These are phyloP conservation scores for Zeuzera pyrina DNA, from an alignment of 2,888 invertebrate genomes.

Conservation along the genomic window DNA sequence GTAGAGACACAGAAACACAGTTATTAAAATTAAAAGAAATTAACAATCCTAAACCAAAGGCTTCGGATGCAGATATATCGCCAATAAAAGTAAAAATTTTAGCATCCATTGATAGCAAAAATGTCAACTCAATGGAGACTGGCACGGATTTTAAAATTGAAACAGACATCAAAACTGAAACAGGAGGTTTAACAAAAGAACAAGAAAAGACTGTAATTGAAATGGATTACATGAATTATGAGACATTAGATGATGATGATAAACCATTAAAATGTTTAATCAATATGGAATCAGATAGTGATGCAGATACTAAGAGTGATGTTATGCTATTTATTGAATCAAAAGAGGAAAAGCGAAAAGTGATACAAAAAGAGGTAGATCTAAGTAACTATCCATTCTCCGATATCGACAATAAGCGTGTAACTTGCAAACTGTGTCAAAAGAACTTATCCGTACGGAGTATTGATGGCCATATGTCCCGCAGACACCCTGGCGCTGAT, in stretches of 20 bases:
- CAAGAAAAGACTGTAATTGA: constrained; percentile 2
- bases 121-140: too few relatives aligned
- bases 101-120: constrained; percentile 5
- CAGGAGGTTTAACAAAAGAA: constrained; percentile 1
- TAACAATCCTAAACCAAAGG: constrained; percentile 1
- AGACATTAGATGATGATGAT: constrained; percentile 1
- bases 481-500: constrained; percentile 36
- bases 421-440: constrained; percentile 34
- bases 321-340: too few relatives aligned
- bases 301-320: background rate
- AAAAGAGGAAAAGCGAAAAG: constrained; percentile 11
- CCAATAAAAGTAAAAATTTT: constrained; percentile 1
- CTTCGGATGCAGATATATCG: background rate
- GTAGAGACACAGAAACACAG: constrained; percentile 23
- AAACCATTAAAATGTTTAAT: constrained; percentile 2
- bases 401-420: constrained; percentile 20
- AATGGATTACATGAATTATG: background rate
- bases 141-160: constrained; percentile 3
- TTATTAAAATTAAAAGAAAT: constrained; percentile 16
- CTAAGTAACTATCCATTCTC: too few relatives aligned
- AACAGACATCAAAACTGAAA: constrained; percentile 17
- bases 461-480: constrained; percentile 30
- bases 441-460: constrained; percentile 35
- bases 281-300: constrained; percentile 1
- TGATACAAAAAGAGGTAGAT: too few relatives aligned